A percentile compares a stretch with the other conserved stretches of the same genome.
These are phyloP conservation scores for Bombylius discolor DNA, from an alignment of 2,888 invertebrate species.

Conservation along the genomic window DNA sequence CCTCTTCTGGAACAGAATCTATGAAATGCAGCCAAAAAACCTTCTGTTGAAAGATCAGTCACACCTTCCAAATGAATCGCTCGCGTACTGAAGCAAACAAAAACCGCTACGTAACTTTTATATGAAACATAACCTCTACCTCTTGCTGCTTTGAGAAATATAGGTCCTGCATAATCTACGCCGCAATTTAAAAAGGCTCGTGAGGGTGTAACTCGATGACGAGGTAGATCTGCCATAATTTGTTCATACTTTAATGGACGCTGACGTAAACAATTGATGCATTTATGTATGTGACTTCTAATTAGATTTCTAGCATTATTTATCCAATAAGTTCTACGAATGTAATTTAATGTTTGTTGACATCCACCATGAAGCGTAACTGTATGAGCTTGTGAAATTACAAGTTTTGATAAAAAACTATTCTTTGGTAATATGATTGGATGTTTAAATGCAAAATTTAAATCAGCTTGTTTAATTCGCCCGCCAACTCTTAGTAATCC, in stretches of 20 bases:
- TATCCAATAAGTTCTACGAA: constrained; percentile 17
- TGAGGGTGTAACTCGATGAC: neutral
- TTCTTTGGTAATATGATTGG: no score
- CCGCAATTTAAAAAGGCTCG: neutral
- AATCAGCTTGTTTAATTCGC: no score
- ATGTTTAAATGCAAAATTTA: no score
- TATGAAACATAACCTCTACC: neutral
- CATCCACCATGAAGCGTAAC: constrained; percentile 14
- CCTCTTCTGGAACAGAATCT: neutral
- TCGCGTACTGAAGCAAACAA: neutral
- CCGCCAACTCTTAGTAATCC: no score
- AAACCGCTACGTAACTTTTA: neutral
- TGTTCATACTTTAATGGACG: neutral
- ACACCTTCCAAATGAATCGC: neutral
- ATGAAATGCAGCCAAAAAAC: neutral
- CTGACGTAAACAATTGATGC: constrained; percentile 8
- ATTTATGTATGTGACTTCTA: constrained; percentile 4
- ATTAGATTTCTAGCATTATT: constrained; percentile 8
- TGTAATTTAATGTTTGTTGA: constrained; percentile 9
- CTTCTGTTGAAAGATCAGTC: neutral
- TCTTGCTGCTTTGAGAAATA: neutral
- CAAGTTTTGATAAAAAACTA: neutral
- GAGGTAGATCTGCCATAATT: no score
- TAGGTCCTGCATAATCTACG: neutral
- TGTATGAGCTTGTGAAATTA: constrained; percentile 4